Evolutionary conservation across 2,113 vertebrate species (phyloP).

Genomic region (Alligator mississippiensis): DNA sequence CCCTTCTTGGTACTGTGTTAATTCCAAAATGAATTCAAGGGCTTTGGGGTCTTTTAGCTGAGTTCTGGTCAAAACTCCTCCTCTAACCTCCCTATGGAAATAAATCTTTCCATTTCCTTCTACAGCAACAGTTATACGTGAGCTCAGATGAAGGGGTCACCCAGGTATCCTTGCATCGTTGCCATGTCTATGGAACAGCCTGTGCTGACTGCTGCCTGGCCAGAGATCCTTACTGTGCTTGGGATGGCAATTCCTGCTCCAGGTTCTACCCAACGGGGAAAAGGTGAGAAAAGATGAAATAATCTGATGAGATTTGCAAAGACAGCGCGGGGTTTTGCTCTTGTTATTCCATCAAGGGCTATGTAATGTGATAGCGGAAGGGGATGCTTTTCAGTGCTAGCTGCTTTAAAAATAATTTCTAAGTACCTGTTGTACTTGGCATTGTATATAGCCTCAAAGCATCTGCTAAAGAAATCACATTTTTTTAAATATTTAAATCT

Average conservation of each 20-base stretch:
- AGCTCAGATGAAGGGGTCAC: conserved; percentile 94
- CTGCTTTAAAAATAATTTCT: not conserved
- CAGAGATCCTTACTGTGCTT: conserved; percentile 96
- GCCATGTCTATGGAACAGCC: conserved; percentile 92
- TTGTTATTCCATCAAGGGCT: not conserved
- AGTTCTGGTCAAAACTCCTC: not conserved
- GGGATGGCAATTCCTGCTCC: conserved; percentile 96
- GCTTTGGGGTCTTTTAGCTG: not conserved
- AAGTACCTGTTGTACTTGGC: not conserved
- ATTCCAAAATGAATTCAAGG: conserved; percentile 35
- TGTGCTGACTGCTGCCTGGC: conserved; percentile 98
- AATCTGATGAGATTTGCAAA: not conserved
- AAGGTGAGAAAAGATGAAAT: conserved; percentile 78
- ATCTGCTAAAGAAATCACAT: not conserved
- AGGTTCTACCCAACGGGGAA: conserved; percentile 96
- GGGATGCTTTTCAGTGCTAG: not conserved
- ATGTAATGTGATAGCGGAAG: not conserved
- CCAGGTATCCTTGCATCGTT: conserved; percentile 95
- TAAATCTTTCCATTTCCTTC: conserved; percentile 40
- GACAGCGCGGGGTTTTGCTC: not conserved
- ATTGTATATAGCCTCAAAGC: not conserved
- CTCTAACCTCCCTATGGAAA: conserved; percentile 32
- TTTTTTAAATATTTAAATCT: conserved; percentile 15
- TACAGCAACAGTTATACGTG: conserved; percentile 96
- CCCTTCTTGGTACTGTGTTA: conserved; percentile 21